A percentile compares a stretch with the other conserved stretches of the same genome.
These are phyloP conservation scores for Drosophila subpulchrella DNA, from an alignment of 1,140 invertebrate species.

Conservation along the genomic window DNA sequence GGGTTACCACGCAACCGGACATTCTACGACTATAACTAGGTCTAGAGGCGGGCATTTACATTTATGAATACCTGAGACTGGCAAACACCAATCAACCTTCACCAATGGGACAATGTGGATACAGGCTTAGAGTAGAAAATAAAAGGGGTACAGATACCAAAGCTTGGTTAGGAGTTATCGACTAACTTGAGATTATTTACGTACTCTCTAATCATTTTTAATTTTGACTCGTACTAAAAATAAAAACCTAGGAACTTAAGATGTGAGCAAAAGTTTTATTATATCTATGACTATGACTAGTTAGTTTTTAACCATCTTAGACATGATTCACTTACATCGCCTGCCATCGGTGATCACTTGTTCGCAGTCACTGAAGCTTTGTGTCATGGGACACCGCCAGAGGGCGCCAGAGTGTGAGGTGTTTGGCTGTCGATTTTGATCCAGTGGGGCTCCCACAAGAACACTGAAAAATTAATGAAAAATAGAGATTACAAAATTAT, in stretches of 20 bases:
- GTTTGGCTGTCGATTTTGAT: slow-evolving; percentile 92
- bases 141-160: slow-evolving; percentile 12
- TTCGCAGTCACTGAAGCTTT: slow-evolving; percentile 88
- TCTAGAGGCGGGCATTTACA: background rate
- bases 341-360: slow-evolving; percentile 95
- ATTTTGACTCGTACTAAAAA: background rate
- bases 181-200: slow-evolving; percentile 11
- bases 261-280: background rate
- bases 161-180: slow-evolving; percentile 31
- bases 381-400: slow-evolving; percentile 92
- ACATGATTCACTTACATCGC: slow-evolving; percentile 88
- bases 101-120: slow-evolving; percentile 14
- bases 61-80: background rate
- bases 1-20: background rate
- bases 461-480: slow-evolving; percentile 87
- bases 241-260: slow-evolving; percentile 2
- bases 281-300: background rate
- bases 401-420: slow-evolving; percentile 95
- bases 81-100: slow-evolving; percentile 19
- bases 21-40: slow-evolving; percentile 6
- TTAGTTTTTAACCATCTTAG: background rate
- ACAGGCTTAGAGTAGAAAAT: slow-evolving; percentile 3
- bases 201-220: background rate
- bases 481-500: background rate
- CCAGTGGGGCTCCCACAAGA: slow-evolving; percentile 95